Percentiles rank a stretch among this genome's conserved stretches.
Conservation (phyloP, 23 tunicate genomes). For the Ciona savignyi region DNA sequence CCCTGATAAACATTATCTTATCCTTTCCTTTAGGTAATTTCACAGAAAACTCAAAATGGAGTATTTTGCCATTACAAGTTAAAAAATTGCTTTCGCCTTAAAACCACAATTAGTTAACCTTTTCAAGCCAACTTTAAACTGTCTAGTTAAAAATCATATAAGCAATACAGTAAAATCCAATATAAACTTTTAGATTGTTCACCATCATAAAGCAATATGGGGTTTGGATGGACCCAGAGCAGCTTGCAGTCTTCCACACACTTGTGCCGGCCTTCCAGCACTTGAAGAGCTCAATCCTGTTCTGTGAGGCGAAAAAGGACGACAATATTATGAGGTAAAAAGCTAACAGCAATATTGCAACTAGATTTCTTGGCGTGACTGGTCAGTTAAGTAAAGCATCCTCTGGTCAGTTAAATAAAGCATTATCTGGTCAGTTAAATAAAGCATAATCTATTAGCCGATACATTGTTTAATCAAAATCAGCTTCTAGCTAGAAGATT, state of each 20-base stretch:
- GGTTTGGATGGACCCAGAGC: slow-evolving; percentile 74
- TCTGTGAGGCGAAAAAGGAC: slow-evolving; percentile 88
- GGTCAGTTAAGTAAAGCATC: no score
- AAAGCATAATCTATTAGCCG: no score
- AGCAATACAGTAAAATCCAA: neutral
- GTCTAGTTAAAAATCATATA: neutral
- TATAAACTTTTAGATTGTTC: slow-evolving; percentile 67
- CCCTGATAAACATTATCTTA: no score
- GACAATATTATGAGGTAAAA: slow-evolving; percentile 55
- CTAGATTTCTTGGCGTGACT: no score
- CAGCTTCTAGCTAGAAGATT: no score
- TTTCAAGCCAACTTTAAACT: neutral
- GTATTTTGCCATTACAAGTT: no score
- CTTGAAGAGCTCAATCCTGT: slow-evolving; percentile 70
- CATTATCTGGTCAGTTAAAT: no score
- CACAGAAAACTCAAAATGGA: no score
- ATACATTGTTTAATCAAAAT: no score
- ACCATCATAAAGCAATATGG: slow-evolving; percentile 71
- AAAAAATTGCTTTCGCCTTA: neutral
- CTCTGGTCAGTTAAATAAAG: no score
- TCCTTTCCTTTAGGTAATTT: no score
- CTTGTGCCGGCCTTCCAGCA: slow-evolving; percentile 89
- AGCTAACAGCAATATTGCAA: no score
- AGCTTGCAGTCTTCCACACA: slow-evolving; percentile 73
- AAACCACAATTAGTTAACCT: neutral